Conservation (phyloP, 2,888 invertebrate genomes). For the Cosmia pyralina region DNA sequence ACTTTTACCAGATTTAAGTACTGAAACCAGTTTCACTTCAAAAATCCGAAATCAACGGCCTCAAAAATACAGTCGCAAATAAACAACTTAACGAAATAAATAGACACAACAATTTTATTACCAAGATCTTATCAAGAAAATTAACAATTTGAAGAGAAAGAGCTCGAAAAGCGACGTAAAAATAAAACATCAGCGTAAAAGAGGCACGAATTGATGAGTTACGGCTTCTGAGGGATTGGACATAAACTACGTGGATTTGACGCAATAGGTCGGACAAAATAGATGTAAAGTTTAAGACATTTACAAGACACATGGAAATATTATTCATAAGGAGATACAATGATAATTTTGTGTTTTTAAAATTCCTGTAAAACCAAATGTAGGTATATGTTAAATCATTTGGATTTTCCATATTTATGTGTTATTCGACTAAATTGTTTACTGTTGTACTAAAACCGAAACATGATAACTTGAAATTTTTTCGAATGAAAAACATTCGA, state of each 20-base stretch:
- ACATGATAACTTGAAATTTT: no score
- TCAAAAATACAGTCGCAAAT: constrained; percentile 26
- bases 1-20: background rate
- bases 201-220: constrained; percentile 58
- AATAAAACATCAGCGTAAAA: constrained; percentile 51
- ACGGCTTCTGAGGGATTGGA: constrained; percentile 22
- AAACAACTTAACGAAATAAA: constrained; percentile 32
- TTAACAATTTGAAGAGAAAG: constrained; percentile 56
- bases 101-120: constrained; percentile 40
- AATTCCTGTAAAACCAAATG: no score
- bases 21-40: background rate
- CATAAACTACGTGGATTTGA: constrained; percentile 36
- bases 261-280: background rate
- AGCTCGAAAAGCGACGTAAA: constrained; percentile 48
- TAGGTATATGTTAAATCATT: no score
- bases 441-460: no score
- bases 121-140: constrained; percentile 51
- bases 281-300: no score
- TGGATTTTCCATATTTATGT: no score
- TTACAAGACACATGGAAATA: no score
- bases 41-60: background rate
- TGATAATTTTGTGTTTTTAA: no score
- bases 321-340: no score
- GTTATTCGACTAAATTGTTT: no score
- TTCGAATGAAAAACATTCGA: no score